phyloP scores from a whole-genome alignment of 2,797 vertebrate genomes.

The Scyliorhinus canicula region DNA sequence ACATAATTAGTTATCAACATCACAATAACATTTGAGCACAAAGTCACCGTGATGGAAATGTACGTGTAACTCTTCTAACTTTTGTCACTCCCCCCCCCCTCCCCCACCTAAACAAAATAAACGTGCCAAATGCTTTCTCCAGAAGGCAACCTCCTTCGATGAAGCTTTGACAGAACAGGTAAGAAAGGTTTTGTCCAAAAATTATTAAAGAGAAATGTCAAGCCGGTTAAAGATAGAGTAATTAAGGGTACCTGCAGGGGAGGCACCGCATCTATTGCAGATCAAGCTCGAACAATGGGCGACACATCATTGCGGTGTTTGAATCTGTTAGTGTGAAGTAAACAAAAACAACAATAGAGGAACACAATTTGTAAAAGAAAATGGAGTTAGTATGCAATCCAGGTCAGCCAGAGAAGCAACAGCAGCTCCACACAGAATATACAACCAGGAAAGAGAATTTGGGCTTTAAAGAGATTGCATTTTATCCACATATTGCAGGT shows the following conservation, averaged over 20 bases:
- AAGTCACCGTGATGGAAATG: neutral
- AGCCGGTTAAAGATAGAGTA: slow-evolving; percentile 34
- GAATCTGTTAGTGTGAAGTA: slow-evolving; percentile 37
- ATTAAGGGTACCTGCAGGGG: slow-evolving; percentile 33
- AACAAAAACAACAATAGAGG: slow-evolving; percentile 37
- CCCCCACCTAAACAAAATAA: neutral
- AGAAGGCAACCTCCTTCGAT: neutral
- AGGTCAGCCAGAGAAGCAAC: neutral
- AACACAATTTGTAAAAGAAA: neutral
- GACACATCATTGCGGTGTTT: slow-evolving; percentile 36
- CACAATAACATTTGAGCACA: neutral
- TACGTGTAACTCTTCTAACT: neutral
- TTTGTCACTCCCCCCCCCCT: neutral
- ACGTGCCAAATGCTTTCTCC: slow-evolving; percentile 18
- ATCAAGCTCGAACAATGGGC: slow-evolving; percentile 36
- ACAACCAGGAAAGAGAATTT: neutral
- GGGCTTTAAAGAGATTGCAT: slow-evolving; percentile 11
- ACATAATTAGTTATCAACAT: neutral
- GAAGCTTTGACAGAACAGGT: neutral
- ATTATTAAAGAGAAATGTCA: slow-evolving; percentile 19
- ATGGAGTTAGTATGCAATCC: slow-evolving; percentile 34
- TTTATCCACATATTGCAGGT: neutral
- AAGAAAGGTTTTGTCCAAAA: slow-evolving; percentile 13
- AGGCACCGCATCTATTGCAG: slow-evolving; percentile 34
- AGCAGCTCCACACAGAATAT: slow-evolving; percentile 21